A percentile compares a stretch with the other conserved stretches of the same genome.
Evolutionary conservation across 2,113 vertebrate species (phyloP).

Genomic region (Coptodon bakossiorum): DNA sequence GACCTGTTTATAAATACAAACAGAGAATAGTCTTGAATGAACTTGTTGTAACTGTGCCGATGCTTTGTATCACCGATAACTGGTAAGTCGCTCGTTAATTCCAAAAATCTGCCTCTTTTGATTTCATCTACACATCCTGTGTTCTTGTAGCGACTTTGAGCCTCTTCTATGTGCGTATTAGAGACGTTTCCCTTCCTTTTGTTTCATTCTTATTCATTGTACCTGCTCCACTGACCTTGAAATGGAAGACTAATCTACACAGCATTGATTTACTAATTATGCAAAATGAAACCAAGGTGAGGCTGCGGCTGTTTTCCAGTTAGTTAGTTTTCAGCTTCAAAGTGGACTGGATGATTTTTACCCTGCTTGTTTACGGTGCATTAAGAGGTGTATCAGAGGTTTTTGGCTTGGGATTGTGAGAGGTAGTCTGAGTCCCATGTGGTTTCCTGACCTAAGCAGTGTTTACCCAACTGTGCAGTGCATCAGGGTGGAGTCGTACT

Average conservation of each 20-base stretch:
- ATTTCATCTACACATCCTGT: not conserved
- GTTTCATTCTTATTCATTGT: not conserved
- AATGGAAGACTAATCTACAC: not conserved
- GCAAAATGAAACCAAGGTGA: not conserved
- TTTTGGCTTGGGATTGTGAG: not conserved
- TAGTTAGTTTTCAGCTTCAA: not conserved
- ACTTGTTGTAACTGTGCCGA: not conserved
- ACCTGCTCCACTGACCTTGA: not conserved
- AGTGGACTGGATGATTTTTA: not conserved
- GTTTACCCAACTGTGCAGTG: not conserved
- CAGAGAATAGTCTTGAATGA: not conserved
- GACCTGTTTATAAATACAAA: not conserved
- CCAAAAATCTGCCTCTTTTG: not conserved
- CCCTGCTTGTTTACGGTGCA: not conserved
- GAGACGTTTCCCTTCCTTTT: not conserved
- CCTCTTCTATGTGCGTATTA: not conserved
- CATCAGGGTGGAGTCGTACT: not conserved
- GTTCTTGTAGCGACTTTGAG: not conserved
- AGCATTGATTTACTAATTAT: constrained; percentile 24
- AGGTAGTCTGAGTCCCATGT: not conserved
- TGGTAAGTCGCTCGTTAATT: not conserved
- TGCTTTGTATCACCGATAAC: fast-evolving
- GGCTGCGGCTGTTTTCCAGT: not conserved
- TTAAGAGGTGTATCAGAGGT: not conserved
- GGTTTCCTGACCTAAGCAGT: not conserved